A percentile compares a stretch with the other conserved stretches of the same genome.
Conservation (phyloP, 2,888 invertebrate species). For the Steinernema carpocapsae region DNA sequence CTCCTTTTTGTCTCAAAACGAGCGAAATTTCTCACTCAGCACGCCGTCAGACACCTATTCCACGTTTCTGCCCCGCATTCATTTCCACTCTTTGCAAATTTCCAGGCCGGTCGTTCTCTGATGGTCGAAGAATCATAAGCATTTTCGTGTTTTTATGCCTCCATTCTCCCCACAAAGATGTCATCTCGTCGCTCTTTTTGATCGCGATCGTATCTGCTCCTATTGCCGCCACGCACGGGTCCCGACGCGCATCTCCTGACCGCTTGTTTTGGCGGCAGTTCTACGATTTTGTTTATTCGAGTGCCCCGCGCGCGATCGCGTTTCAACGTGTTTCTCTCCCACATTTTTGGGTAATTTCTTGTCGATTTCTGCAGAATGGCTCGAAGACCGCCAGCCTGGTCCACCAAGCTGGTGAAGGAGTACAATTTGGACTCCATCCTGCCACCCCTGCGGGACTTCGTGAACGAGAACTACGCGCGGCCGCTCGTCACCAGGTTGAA, state of each 20-base stretch:
- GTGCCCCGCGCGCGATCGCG: background rate
- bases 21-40: too few species aligned
- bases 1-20: too few species aligned
- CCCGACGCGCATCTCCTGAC: background rate
- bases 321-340: background rate
- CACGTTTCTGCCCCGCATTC: too few species aligned
- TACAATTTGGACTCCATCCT: background rate
- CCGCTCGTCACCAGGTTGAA: background rate
- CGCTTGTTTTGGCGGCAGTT: slow-evolving; percentile 16
- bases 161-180: too few species aligned
- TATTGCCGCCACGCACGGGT: background rate
- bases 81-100: too few species aligned
- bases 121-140: too few species aligned
- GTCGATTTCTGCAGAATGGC: background rate
- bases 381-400: background rate
- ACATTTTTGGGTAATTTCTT: background rate
- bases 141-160: too few species aligned
- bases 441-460: background rate
- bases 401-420: background rate
- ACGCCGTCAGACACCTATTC: too few species aligned
- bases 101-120: too few species aligned
- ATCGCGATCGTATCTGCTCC: background rate
- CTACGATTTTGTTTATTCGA: background rate
- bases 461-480: background rate
- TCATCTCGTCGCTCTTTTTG: too few species aligned